Base-by-base conservation (phyloP, 1,140 invertebrate genomes). In the Drosophila arawakana region DNA sequence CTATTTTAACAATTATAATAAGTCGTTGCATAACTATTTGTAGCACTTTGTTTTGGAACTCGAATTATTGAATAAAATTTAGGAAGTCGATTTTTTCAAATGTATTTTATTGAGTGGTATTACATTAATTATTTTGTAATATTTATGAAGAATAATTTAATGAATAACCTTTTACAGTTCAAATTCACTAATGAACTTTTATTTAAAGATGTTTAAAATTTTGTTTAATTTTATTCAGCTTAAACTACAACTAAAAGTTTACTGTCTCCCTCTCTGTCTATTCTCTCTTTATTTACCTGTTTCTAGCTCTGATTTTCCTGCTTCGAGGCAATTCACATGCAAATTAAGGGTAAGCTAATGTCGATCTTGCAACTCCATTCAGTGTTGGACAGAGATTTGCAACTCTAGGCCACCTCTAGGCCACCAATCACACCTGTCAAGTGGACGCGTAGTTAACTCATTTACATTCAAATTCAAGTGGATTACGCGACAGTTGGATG, bases 401-500 rank as follows among this genome's bases (percentile, higher is more conserved):
- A 43, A 18, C 60, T 78, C 18, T 47, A n/a, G n/a, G n/a, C n/a
- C n/a, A n/a, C 41, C 34, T 41, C 52, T 71, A 79, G 55, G 59
- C 80, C 76, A 55, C 61, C 61, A 49, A 69, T 81, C 46, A 55
- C 71, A 59, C 55, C 59, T 65, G 35, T n/a, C 37, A 41, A 57
- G 50, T 57, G 71, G 65, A 50, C 35, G 65, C 43, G 47, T 61
- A 74, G 73, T 69, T 83, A 63, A 59, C 80, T 82, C 83, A 86
- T 86, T 86, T 82, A 72, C 79, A 86, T 86, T 67, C 76, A 61
- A 74, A 78, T 69, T 63, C 78, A 63, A 79, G 80, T 49, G 72
- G 58, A 74, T 74, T 69, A 69, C 58, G 50, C 55, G 54, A 43
- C 35, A 37, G 65, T 6, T 11, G 49, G 6, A 68, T 54, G 18